Evolutionary conservation across 2,113 vertebrate genomes (phyloP), one percentile per base, ranked within the genome.

Genomic region (Agelaius tricolor): DNA sequence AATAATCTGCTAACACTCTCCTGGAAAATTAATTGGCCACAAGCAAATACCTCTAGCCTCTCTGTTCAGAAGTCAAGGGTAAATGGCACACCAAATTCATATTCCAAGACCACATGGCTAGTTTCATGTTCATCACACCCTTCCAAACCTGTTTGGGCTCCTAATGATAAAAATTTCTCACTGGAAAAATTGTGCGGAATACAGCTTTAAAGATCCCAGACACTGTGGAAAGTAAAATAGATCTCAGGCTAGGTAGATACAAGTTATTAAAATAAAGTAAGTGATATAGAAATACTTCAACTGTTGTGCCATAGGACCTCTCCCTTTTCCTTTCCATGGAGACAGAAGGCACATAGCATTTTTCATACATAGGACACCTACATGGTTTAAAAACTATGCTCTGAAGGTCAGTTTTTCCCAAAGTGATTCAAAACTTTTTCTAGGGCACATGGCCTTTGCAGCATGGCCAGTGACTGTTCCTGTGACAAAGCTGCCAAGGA

Each of bases 401-500:
- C 0, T 5, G 18, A 44, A 78, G 24, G 24, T 16, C 49, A 79
- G 7, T 15, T 90, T 79, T 46, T 41, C 35, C 18, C 3, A 10
- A 84, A 30, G 5, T 39, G 65, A 43, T 20, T 58, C 41, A 61
- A 43, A 18, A 4, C 6, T 41, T 71, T 46, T 30, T 7, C 51
- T 35, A 28, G 49, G 37, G 43, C 14, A 59, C 26, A 0, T 0
- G 15, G 57, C 33, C 31, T 85, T 54, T 55, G n/a, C 4, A 41
- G 46, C 13, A 11, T 2, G 3, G 14, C 43, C 26, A 4, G 23
- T 19, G 39, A 30, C 23, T 63, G 55, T 23, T 58, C 14, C 61
- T 65, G 37, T 33, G 77, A 26, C 30, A 51, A 46, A 12, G 23
- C 41, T 41, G 18, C 58, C 8, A 11, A 0, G 0, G 28, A 47